A percentile compares a stretch with the other conserved stretches of the same genome.
Evolutionary conservation across 2,113 vertebrate genomes (phyloP).

Genomic region (Oncorhynchus masou): DNA sequence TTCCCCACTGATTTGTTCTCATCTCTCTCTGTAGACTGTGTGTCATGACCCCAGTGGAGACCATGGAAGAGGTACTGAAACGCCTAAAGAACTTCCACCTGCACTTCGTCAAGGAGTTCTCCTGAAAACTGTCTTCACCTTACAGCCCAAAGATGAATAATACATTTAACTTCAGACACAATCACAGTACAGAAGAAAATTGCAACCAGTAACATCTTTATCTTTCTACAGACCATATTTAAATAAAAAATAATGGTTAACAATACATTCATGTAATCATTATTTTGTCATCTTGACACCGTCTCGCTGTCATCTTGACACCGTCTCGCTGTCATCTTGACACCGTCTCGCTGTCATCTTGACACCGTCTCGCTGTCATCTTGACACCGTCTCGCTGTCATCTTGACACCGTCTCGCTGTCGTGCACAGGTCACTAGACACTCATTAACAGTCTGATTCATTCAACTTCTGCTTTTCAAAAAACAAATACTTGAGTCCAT

Average conservation of each 20-base stretch:
- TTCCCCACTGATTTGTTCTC: not conserved
- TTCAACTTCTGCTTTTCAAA: constrained; percentile 33
- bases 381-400: not conserved
- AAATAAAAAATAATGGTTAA: not conserved
- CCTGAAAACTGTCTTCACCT: constrained; percentile 30
- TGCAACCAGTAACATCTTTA: not conserved
- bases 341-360: not conserved
- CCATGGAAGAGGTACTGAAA: constrained; percentile 55
- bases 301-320: not conserved
- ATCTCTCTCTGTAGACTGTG: constrained; percentile 42
- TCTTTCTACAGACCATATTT: not conserved
- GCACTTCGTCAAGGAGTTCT: constrained; percentile 64
- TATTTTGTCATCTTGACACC: not conserved
- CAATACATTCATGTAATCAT: not conserved
- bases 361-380: not conserved
- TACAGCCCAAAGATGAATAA: not conserved
- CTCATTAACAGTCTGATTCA: constrained; percentile 26
- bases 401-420: not conserved
- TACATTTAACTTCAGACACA: too few species aligned
- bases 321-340: not conserved
- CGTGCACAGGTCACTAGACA: constrained; percentile 4
- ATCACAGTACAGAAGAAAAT: not conserved
- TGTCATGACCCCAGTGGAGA: constrained; percentile 24
- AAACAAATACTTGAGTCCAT: constrained; percentile 21
- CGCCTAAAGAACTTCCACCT: constrained; percentile 62